Percentiles rank a stretch among this genome's conserved stretches.
These are phyloP conservation scores for Dreissena rostriformis DNA, from an alignment of 1,140 invertebrate species.

Conservation along the genomic window DNA sequence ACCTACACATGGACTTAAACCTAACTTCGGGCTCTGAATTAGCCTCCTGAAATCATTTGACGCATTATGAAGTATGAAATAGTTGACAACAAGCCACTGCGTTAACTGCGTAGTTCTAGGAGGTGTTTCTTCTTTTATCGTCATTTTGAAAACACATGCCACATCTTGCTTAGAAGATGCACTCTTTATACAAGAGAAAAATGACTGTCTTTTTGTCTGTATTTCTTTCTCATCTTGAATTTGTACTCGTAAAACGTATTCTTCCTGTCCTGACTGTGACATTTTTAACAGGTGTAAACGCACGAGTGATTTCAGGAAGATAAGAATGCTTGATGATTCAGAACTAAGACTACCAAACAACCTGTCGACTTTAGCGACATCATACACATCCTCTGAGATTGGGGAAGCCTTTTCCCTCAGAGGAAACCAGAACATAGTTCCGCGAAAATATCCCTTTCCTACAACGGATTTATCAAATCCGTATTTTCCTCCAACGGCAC, in stretches of 20 bases:
- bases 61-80: neutral
- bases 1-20: conserved; percentile 43
- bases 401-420: conserved; percentile 61
- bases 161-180: no score
- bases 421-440: conserved; percentile 77
- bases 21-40: conserved; percentile 7
- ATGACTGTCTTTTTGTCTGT: no score
- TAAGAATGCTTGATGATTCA: conserved; percentile 54
- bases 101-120: no score
- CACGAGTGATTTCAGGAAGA: conserved; percentile 65
- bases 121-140: no score
- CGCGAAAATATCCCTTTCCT: conserved; percentile 50
- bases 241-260: no score
- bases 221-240: no score
- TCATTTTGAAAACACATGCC: no score
- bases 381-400: conserved; percentile 60
- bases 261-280: no score
- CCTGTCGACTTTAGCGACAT: conserved; percentile 57
- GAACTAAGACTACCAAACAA: conserved; percentile 61
- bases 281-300: no score
- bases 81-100: conserved; percentile 44
- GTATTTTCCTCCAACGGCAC: conserved; percentile 33
- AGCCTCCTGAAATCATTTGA: conserved; percentile 22
- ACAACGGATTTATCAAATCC: conserved; percentile 1
- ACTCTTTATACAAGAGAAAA: no score